Conservation (phyloP, 1,140 invertebrate genomes). For the Brachionus paranguensis region DNA sequence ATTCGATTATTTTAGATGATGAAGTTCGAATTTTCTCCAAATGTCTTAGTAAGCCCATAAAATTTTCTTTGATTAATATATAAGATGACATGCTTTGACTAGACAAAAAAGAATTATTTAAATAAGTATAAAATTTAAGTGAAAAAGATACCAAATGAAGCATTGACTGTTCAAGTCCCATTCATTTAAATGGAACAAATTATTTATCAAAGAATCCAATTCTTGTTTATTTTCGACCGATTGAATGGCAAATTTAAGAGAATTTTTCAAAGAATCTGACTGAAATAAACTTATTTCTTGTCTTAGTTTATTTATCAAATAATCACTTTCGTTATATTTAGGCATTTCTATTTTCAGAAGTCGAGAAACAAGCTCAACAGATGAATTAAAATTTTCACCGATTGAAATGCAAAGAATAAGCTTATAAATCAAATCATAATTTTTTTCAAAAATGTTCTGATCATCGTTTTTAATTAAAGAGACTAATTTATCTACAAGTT, state of each 20-base stretch:
- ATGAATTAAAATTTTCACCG: neutral
- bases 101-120: neutral
- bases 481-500: neutral
- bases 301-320: neutral
- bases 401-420: neutral
- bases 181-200: neutral
- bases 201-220: neutral
- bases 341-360: neutral
- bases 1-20: neutral
- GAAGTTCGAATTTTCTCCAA: neutral
- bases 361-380: neutral
- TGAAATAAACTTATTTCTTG: neutral
- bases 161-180: neutral
- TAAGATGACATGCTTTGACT: neutral
- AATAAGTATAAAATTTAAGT: neutral
- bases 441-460: neutral
- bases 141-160: neutral
- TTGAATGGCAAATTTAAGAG: neutral
- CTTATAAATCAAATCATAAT: slow-evolving; percentile 1
- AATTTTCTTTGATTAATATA: neutral
- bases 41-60: neutral
- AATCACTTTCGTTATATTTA: neutral
- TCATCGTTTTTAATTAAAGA: neutral
- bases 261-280: neutral
- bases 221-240: neutral